Percentiles rank a stretch among this genome's conserved stretches.
phyloP scores from a whole-genome alignment of 2,113 vertebrate species.

The Struthio camelus region DNA sequence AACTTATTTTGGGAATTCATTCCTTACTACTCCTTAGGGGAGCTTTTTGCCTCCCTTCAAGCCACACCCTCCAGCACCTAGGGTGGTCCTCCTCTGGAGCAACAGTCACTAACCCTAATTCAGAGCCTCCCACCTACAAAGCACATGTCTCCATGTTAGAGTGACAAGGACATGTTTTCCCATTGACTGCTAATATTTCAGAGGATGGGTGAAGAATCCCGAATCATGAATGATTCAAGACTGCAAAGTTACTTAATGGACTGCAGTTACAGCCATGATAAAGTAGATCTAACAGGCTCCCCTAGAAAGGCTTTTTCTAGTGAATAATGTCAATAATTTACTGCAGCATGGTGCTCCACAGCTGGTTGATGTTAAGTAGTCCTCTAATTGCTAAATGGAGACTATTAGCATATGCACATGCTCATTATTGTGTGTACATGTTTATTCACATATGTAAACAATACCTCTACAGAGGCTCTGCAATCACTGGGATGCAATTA shows the following conservation, averaged over 20 bases:
- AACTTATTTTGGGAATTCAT: too few relatives aligned
- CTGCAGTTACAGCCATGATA: background rate
- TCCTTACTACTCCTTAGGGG: background rate
- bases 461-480: background rate
- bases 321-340: background rate
- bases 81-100: too few relatives aligned
- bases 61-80: too few relatives aligned
- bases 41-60: background rate
- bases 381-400: background rate
- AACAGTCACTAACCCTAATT: too few relatives aligned
- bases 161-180: background rate
- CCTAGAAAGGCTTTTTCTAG: background rate
- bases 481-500: background rate
- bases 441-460: background rate
- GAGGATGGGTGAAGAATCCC: background rate
- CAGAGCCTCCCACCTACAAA: background rate
- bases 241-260: background rate
- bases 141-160: background rate
- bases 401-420: background rate
- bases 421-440: background rate
- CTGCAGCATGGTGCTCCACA: background rate
- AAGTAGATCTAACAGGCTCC: background rate
- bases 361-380: background rate
- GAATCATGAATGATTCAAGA: background rate
- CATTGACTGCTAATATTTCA: too few relatives aligned